Evolutionary conservation across 1,140 invertebrate genomes (phyloP), one percentile per base, ranked within the genome.

Genomic region (Planococcus citri): DNA sequence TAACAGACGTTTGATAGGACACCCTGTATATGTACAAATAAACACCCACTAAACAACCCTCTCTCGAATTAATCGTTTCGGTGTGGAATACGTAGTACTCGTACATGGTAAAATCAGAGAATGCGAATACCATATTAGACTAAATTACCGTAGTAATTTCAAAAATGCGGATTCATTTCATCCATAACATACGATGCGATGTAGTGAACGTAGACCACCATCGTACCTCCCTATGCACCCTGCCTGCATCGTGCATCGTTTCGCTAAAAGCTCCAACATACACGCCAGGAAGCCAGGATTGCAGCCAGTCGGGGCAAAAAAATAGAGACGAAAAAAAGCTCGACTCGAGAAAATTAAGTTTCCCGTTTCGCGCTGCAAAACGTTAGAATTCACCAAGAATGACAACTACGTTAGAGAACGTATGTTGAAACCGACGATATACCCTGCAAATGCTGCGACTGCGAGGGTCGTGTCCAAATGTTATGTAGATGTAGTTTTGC

Each of bases 31-130:
- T n/a, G n/a, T n/a, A n/a, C n/a, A n/a, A n/a, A n/a, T n/a, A n/a
- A n/a, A n/a, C n/a, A n/a, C n/a, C n/a, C n/a, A n/a, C n/a, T n/a
- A n/a, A n/a, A n/a, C n/a, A n/a, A n/a, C n/a, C n/a, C n/a, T n/a
- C n/a, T n/a, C n/a, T n/a, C n/a, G n/a, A n/a, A n/a, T n/a, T 51
- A 51, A 51, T 51, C 41, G 41, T 51, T 51, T 51, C 41, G 41
- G 3, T 17, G n/a, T 17, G 12, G 17, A 17, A 51, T 51, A 51
- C 41, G n/a, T 51, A 37, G n/a, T n/a, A n/a, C n/a, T n/a, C n/a
- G n/a, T n/a, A n/a, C n/a, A n/a, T n/a, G n/a, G n/a, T n/a, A 33
- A 51, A 51, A 51, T 51, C 41, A 51, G 6, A 14, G 14, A 8
- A 37, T 17, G 12, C 41, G 6, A 17, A 9, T 9, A 2, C 41